A percentile compares a stretch with the other conserved stretches of the same genome.
These are phyloP conservation scores for Lochmaea capreae DNA, from an alignment of 2,888 invertebrate genomes.

Conservation along the genomic window DNA sequence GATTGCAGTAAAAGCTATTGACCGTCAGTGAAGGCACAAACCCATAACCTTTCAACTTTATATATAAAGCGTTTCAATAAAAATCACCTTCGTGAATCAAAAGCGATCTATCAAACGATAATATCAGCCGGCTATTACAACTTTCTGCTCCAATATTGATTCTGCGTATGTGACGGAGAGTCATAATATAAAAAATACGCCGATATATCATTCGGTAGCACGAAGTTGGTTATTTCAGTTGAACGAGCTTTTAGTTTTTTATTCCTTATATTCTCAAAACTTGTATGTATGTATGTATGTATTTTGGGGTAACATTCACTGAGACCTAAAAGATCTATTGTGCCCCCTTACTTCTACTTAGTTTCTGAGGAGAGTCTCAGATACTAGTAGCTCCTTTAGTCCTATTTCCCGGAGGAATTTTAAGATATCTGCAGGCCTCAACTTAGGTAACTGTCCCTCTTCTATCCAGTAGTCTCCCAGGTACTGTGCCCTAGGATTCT, in stretches of 20 bases:
- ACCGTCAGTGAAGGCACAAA: conserved; percentile 51
- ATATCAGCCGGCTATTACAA: conserved; percentile 62
- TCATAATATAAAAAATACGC: conserved; percentile 57
- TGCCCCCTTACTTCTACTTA: too few relatives aligned
- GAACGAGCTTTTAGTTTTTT: conserved; percentile 19
- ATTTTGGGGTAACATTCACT: too few relatives aligned
- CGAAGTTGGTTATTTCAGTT: conserved; percentile 42
- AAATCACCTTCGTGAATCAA: conserved; percentile 64
- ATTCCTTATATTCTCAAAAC: background rate
- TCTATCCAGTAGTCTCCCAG: too few relatives aligned
- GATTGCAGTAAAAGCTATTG: conserved; percentile 50
- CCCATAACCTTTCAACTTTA: conserved; percentile 60
- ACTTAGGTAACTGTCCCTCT: too few relatives aligned
- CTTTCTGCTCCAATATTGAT: conserved; percentile 54
- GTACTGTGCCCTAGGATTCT: too few relatives aligned
- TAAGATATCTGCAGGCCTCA: too few relatives aligned
- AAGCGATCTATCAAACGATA: conserved; percentile 64
- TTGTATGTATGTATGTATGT: too few relatives aligned
- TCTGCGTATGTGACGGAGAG: conserved; percentile 52
- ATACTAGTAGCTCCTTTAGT: too few relatives aligned
- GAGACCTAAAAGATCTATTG: too few relatives aligned
- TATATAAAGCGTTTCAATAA: conserved; percentile 61
- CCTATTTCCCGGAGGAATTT: too few relatives aligned
- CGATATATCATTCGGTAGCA: conserved; percentile 58
- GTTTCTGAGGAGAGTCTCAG: too few relatives aligned